Evolutionary conservation across 2,797 vertebrate genomes (phyloP).

Genomic region (Carduelis carduelis): DNA sequence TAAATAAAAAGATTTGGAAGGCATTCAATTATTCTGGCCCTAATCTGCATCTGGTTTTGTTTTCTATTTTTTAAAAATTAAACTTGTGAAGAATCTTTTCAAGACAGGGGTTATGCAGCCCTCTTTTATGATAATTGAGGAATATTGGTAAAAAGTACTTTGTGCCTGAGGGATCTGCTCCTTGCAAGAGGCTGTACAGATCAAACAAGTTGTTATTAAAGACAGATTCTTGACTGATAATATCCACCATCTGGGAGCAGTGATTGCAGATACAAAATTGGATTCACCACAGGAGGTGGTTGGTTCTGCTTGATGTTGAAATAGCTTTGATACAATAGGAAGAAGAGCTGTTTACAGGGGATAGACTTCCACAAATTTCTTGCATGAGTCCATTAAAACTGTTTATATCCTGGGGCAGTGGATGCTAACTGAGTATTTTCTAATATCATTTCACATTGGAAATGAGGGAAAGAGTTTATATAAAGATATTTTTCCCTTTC

Average conservation of each 20-base stretch:
- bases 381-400: conserved; percentile 1
- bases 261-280: conserved; percentile 53
- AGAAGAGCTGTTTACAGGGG: neutral
- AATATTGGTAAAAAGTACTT: conserved; percentile 10
- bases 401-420: neutral
- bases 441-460: neutral
- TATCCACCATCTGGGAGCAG: conserved; percentile 33
- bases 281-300: conserved; percentile 39
- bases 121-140: conserved; percentile 3
- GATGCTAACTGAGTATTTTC: neutral
- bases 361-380: conserved; percentile 4
- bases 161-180: neutral
- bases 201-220: conserved; percentile 54
- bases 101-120: neutral
- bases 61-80: neutral
- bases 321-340: conserved; percentile 27
- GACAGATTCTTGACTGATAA: conserved; percentile 32
- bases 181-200: conserved; percentile 20
- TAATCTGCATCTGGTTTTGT: neutral
- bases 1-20: neutral
- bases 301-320: conserved; percentile 36
- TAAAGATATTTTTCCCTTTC: neutral
- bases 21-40: neutral
- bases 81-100: neutral
- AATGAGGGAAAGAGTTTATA: neutral